These are phyloP conservation scores for Acanthis flammea DNA, from an alignment of 2,797 vertebrate genomes.

Conservation along the genomic window DNA sequence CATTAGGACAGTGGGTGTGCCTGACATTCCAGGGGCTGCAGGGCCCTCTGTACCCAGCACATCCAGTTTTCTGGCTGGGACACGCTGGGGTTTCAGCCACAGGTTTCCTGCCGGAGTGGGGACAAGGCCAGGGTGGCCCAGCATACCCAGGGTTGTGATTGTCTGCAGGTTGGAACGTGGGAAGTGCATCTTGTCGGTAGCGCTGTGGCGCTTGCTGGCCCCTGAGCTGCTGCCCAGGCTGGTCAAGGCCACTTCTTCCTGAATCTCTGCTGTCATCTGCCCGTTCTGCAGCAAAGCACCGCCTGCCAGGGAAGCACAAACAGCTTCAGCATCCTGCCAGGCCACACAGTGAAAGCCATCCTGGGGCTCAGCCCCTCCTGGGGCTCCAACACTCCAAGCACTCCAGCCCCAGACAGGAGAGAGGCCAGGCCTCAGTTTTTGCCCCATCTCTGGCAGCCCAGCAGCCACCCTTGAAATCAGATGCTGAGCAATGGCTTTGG, in stretches of 20 bases:
- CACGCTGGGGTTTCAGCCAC: background rate
- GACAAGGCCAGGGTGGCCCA: background rate
- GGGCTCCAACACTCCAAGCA: background rate
- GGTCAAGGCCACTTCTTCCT: constrained; percentile 92
- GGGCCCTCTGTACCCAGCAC: background rate
- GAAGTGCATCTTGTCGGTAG: constrained; percentile 88
- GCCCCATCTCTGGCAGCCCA: background rate
- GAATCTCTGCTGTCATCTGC: constrained; percentile 90
- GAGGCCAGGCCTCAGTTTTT: background rate
- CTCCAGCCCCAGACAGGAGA: background rate
- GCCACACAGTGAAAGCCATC: background rate
- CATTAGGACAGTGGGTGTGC: background rate
- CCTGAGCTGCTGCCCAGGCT: constrained; percentile 81
- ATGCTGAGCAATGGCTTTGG: constrained; percentile 12
- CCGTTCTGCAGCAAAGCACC: constrained; percentile 88
- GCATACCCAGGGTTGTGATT: constrained; percentile 92
- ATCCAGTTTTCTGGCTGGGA: background rate
- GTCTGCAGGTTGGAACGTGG: constrained; percentile 87
- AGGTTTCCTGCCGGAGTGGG: background rate
- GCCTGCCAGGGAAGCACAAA: constrained; percentile 70
- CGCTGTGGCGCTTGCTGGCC: constrained; percentile 88
- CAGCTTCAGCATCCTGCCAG: background rate
- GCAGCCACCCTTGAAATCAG: constrained; percentile 16
- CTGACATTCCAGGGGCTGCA: background rate
- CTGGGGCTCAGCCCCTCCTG: background rate